Percentiles rank a stretch among this genome's conserved stretches.
Evolutionary conservation across 2,888 invertebrate species (phyloP).

Genomic region (Andricus quercusramuli): DNA sequence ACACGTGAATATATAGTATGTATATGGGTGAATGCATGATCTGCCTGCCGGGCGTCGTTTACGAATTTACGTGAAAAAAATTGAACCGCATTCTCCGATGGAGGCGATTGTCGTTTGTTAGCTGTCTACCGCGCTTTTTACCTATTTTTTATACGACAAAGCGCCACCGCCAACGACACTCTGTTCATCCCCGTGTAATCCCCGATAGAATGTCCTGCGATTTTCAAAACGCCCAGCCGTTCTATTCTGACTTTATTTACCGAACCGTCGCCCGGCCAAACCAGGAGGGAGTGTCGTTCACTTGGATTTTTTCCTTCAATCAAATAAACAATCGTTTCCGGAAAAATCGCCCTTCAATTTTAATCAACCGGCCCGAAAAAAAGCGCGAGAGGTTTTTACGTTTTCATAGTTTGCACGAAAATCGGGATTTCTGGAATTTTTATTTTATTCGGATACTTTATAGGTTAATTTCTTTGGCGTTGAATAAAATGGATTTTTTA

Average conservation of each 20-base stretch:
- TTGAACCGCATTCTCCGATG: slow-evolving; percentile 42
- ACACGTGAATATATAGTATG: slow-evolving; percentile 5
- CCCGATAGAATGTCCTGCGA: slow-evolving; percentile 30
- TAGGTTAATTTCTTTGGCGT: no score
- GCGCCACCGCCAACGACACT: slow-evolving; percentile 61
- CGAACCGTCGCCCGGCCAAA: slow-evolving; percentile 20
- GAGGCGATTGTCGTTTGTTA: slow-evolving; percentile 71
- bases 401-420: neutral
- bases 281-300: neutral
- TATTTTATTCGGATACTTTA: no score
- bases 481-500: no score
- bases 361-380: slow-evolving; percentile 13
- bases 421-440: neutral
- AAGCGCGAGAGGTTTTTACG: neutral
- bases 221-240: slow-evolving; percentile 46
- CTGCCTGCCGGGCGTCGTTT: slow-evolving; percentile 38
- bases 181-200: slow-evolving; percentile 31
- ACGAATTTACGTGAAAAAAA: slow-evolving; percentile 41
- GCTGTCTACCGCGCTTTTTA: slow-evolving; percentile 72
- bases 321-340: slow-evolving; percentile 10
- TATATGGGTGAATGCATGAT: slow-evolving; percentile 32
- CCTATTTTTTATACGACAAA: slow-evolving; percentile 71
- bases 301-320: slow-evolving; percentile 25
- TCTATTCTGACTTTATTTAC: slow-evolving; percentile 53
- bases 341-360: slow-evolving; percentile 38